Evolutionary conservation across 2,797 vertebrate species (phyloP).

Genomic region (Vespertilio murinus): DNA sequence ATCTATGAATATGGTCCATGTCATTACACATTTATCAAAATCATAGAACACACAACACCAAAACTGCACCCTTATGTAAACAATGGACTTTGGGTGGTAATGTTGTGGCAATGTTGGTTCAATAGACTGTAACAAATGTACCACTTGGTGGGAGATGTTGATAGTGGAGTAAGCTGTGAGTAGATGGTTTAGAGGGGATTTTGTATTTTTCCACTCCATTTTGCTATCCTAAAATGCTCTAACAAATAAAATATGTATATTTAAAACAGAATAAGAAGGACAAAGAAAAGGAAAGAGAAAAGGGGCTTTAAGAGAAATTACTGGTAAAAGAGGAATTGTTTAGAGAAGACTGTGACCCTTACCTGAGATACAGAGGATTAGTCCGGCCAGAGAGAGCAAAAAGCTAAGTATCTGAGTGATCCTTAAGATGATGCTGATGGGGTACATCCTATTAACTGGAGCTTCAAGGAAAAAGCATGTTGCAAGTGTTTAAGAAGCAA

Average conservation of each 20-base stretch:
- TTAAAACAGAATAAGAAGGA: neutral
- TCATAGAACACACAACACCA: neutral
- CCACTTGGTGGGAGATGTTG: neutral
- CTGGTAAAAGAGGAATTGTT: neutral
- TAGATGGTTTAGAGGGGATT: neutral
- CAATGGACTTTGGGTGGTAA: neutral
- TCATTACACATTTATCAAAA: neutral
- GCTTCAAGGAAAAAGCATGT: neutral
- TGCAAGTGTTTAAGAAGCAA: neutral
- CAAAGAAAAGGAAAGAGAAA: neutral
- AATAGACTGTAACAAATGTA: neutral
- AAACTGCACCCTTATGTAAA: neutral
- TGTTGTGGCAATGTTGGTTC: neutral
- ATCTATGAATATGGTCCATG: neutral
- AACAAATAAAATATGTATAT: neutral
- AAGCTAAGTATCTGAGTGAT: constrained; percentile 79
- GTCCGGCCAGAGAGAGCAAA: constrained; percentile 81
- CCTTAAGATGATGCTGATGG: constrained; percentile 74
- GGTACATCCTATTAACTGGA: constrained; percentile 76
- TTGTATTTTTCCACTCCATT: neutral
- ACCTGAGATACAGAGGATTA: constrained; percentile 83
- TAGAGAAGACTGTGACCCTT: constrained; percentile 37
- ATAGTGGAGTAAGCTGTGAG: neutral
- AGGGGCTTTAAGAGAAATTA: neutral
- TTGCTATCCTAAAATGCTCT: neutral